A percentile compares a stretch with the other conserved stretches of the same genome.
These are phyloP conservation scores for Danionella dracula DNA, from an alignment of 2,797 vertebrate genomes.

Conservation along the genomic window DNA sequence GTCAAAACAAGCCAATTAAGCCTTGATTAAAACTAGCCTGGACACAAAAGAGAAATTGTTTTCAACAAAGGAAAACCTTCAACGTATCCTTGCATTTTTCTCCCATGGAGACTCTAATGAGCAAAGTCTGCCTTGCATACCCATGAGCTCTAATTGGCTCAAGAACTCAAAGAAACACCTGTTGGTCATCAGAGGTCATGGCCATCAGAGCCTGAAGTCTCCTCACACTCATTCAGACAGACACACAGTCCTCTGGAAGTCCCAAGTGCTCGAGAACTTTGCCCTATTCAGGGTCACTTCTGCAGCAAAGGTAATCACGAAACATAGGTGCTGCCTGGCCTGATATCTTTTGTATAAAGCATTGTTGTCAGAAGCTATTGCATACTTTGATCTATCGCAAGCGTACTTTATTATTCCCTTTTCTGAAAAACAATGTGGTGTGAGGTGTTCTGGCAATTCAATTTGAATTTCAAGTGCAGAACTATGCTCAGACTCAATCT, in stretches of 20 bases:
- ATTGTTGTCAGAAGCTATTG: background rate
- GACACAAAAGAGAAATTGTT: conserved; percentile 25
- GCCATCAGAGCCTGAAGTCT: conserved; percentile 6
- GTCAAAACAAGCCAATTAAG: conserved; percentile 39
- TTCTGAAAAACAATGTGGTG: conserved; percentile 4
- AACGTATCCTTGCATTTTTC: background rate
- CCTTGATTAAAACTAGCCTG: conserved; percentile 31
- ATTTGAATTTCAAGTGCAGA: conserved; percentile 29
- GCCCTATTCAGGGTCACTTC: conserved; percentile 27
- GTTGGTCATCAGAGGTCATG: conserved; percentile 35
- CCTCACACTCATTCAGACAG: conserved; percentile 20
- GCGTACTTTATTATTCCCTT: background rate
- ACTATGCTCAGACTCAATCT: conserved; percentile 10
- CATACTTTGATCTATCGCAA: background rate
- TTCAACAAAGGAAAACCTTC: conserved; percentile 8
- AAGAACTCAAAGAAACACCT: conserved; percentile 45
- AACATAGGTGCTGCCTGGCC: background rate
- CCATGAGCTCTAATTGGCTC: conserved; percentile 50
- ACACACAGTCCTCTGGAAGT: conserved; percentile 31
- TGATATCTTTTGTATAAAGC: background rate
- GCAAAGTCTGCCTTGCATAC: conserved; percentile 36
- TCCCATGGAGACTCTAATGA: conserved; percentile 46
- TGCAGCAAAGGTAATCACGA: conserved; percentile 28
- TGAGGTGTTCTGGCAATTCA: background rate
- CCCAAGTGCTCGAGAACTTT: conserved; percentile 22